Conservation (phyloP, 2,797 vertebrate genomes). For the Malacoraja senta region DNA sequence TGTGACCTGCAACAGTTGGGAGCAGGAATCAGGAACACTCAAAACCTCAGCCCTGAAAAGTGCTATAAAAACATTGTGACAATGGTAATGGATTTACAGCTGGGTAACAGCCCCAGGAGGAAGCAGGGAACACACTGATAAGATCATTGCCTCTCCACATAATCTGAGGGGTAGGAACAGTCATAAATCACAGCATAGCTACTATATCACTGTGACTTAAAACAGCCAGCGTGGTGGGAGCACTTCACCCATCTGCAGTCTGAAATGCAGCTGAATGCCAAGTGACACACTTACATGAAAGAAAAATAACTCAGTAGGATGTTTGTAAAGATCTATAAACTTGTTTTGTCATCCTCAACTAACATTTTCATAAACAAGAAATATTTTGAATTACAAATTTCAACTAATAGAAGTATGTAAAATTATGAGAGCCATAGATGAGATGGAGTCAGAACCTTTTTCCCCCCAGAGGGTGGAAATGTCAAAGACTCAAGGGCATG, state of each 20-base stretch:
- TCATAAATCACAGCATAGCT: not conserved
- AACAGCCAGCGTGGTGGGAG: not conserved
- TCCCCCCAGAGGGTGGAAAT: too few relatives aligned
- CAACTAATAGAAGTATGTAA: too few relatives aligned
- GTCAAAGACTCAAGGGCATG: too few relatives aligned
- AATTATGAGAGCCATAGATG: too few relatives aligned
- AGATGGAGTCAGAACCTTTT: too few relatives aligned
- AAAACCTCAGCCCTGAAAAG: not conserved
- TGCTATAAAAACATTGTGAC: not conserved
- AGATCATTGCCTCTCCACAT: not conserved
- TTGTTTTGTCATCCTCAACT: not conserved
- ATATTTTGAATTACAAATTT: not conserved
- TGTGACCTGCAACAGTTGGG: slow-evolving; percentile 63
- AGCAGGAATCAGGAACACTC: not conserved
- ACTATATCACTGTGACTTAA: not conserved
- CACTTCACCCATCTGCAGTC: not conserved
- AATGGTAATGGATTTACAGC: not conserved
- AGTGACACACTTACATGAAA: not conserved
- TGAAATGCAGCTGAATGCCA: not conserved
- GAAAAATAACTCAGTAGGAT: not conserved
- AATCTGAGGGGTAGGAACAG: too few relatives aligned
- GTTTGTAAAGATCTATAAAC: not conserved
- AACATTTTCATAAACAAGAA: not conserved
- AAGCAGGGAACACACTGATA: not conserved
- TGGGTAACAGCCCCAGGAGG: not conserved